Conservation (phyloP, 2,888 invertebrate species). For the Gerris lacustris region DNA sequence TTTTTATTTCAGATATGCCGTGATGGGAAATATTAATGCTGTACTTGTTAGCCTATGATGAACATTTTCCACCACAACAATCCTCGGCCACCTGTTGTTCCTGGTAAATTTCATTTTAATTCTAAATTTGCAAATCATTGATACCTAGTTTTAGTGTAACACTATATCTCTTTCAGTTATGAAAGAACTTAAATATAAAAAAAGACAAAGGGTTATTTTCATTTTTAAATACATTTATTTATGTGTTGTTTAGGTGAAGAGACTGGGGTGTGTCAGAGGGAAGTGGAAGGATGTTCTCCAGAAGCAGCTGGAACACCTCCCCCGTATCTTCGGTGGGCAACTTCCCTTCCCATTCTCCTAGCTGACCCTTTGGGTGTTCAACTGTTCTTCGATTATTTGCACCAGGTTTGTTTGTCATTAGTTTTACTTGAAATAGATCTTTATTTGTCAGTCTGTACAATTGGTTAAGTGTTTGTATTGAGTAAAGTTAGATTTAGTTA, state of each 20-base stretch:
- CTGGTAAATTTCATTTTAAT: slow-evolving; percentile 19
- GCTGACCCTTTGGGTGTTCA: slow-evolving; percentile 82
- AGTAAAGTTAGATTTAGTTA: too few relatives aligned
- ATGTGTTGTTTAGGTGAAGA: slow-evolving; percentile 1
- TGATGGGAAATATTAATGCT: slow-evolving; percentile 23
- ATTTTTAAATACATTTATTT: neutral
- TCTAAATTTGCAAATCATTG: neutral
- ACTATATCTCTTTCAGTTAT: too few relatives aligned
- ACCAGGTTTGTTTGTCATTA: slow-evolving; percentile 35
- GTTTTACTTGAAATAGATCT: too few relatives aligned
- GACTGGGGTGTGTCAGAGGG: slow-evolving; percentile 37
- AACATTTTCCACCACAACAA: slow-evolving; percentile 40
- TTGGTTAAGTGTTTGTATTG: too few relatives aligned
- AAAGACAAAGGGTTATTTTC: neutral
- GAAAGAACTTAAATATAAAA: too few relatives aligned
- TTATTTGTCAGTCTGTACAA: too few relatives aligned
- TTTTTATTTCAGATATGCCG: slow-evolving; percentile 21
- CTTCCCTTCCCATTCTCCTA: slow-evolving; percentile 67
- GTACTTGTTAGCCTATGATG: slow-evolving; percentile 23
- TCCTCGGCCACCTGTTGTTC: slow-evolving; percentile 64
- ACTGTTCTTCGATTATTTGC: slow-evolving; percentile 70
- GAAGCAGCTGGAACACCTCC: slow-evolving; percentile 42
- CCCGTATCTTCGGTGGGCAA: slow-evolving; percentile 79
- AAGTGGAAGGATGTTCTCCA: slow-evolving; percentile 42
- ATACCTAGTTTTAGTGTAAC: neutral